A percentile compares a stretch with the other conserved stretches of the same genome.
Conservation (phyloP, 2,113 vertebrate species). For the Cavia porcellus region DNA sequence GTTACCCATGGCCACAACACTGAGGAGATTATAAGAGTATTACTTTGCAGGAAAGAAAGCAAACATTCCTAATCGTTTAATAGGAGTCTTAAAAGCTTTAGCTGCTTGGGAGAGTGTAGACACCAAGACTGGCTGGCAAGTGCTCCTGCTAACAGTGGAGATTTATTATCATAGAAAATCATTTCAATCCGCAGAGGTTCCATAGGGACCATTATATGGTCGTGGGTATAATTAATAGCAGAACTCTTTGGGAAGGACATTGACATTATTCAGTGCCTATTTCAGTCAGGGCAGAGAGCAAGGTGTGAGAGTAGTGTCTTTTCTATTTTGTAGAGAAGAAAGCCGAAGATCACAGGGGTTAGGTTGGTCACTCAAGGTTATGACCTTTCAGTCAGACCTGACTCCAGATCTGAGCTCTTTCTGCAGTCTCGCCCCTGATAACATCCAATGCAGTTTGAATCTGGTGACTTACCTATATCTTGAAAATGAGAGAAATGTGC, state of each 20-base stretch:
- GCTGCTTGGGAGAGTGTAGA: not conserved
- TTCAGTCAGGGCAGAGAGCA: not conserved
- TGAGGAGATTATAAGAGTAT: not conserved
- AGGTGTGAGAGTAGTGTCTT: not conserved
- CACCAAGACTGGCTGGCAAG: not conserved
- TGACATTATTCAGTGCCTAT: not conserved
- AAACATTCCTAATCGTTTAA: not conserved
- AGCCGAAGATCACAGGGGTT: not conserved
- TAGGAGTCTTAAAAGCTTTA: not conserved
- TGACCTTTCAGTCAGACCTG: not conserved
- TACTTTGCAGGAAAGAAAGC: not conserved
- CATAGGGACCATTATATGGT: not conserved
- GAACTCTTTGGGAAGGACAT: constrained; percentile 37
- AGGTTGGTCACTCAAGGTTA: not conserved
- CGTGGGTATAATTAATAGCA: constrained; percentile 32
- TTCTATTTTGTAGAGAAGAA: constrained; percentile 3
- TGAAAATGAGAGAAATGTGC: constrained; percentile 64
- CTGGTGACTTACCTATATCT: not conserved
- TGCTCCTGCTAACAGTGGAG: not conserved
- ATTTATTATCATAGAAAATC: constrained; percentile 57
- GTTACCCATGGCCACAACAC: not conserved
- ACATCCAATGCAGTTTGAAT: not conserved
- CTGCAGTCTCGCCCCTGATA: not conserved
- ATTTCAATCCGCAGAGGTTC: constrained; percentile 46
- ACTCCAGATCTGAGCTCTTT: not conserved